Conservation (phyloP, 2,113 vertebrate genomes). For the Muntiacus muntjak region DNA sequence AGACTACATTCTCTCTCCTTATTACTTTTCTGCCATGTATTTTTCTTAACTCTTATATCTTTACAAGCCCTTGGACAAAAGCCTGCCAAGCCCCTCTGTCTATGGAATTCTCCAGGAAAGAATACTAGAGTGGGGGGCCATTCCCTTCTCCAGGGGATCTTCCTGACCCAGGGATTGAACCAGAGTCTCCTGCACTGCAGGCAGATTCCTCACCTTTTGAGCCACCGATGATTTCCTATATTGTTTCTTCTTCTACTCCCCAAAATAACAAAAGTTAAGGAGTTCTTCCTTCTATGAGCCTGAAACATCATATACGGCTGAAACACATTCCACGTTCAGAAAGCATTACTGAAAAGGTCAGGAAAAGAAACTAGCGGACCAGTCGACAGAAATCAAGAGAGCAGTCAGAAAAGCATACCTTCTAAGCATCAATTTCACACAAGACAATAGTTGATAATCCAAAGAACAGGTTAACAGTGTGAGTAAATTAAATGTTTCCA, state of each 20-base stretch:
- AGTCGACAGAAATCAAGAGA: neutral
- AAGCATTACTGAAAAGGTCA: neutral
- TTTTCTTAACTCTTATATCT: neutral
- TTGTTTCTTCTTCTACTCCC: neutral
- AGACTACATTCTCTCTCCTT: neutral
- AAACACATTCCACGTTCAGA: neutral
- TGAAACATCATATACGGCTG: neutral
- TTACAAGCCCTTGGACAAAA: neutral
- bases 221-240: neutral
- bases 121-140: neutral
- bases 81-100: neutral
- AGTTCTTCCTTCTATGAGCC: neutral
- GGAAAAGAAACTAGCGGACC: neutral
- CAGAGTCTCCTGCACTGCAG: neutral
- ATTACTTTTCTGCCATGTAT: neutral
- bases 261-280: neutral
- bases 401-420: neutral
- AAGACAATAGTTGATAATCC: neutral
- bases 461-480: conserved; percentile 2
- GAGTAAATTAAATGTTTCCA: conserved; percentile 44
- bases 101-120: neutral
- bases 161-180: neutral
- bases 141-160: neutral
- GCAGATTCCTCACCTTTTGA: neutral
- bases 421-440: neutral